Evolutionary conservation across 1,140 invertebrate species (phyloP).

Genomic region (Caenorhabditis elegans): WBcel235 BX284606.5:4255501-4256000

Average conservation of each 20-base stretch:
- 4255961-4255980: background rate
- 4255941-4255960: background rate
- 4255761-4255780: background rate
- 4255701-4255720: background rate
- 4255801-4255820: no score
- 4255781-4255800: no score
- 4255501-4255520: background rate
- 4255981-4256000: background rate
- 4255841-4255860: no score
- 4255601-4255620: background rate
- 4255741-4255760: background rate
- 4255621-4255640: background rate
- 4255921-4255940: background rate
- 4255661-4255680: no score
- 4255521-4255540: background rate
- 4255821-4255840: no score
- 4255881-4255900: background rate
- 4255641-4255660: background rate
- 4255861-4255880: background rate
- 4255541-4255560: background rate
- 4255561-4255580: background rate
- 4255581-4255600: background rate
- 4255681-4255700: background rate
- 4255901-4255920: background rate
- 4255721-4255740: background rate